Evolutionary conservation across 1,140 invertebrate genomes (phyloP).

Genomic region (Eufriesea mexicana): DNA sequence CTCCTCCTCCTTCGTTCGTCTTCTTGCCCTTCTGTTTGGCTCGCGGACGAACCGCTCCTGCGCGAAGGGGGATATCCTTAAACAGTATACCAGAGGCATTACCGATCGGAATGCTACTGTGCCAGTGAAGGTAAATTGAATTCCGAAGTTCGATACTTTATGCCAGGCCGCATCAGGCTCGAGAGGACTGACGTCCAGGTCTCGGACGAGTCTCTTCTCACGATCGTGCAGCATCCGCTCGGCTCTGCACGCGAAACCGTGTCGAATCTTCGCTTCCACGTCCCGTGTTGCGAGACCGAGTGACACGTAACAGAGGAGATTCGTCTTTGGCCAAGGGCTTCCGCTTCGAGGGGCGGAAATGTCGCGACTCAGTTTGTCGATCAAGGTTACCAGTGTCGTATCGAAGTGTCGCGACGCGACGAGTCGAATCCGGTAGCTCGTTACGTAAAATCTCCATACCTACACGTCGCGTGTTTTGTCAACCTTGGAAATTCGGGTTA

Average conservation of each 20-base stretch:
- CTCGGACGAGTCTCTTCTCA: background rate
- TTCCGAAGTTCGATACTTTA: slow-evolving; percentile 27
- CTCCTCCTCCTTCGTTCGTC: slow-evolving; percentile 44
- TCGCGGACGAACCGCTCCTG: slow-evolving; percentile 24
- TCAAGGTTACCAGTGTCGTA: background rate
- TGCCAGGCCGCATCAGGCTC: background rate
- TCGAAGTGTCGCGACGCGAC: background rate
- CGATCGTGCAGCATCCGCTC: too few relatives aligned
- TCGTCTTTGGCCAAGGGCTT: slow-evolving; percentile 2
- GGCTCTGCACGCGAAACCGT: too few relatives aligned
- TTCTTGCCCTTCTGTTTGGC: slow-evolving; percentile 25
- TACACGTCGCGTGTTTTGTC: background rate
- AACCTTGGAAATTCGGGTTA: slow-evolving; percentile 2
- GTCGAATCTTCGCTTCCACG: too few relatives aligned
- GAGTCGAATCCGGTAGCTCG: background rate
- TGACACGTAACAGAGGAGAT: slow-evolving; percentile 2
- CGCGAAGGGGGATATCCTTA: slow-evolving; percentile 50
- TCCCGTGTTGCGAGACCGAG: too few relatives aligned
- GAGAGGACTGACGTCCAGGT: background rate
- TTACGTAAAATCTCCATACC: background rate
- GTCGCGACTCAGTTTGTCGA: background rate
- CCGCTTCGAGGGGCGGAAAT: slow-evolving; percentile 1
- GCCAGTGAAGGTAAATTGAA: slow-evolving; percentile 72
- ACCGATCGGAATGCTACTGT: slow-evolving; percentile 72
- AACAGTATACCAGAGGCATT: slow-evolving; percentile 57